A percentile compares a stretch with the other conserved stretches of the same genome.
phyloP scores from a whole-genome alignment of 2,797 vertebrate genomes.

The Spea hammondii region DNA sequence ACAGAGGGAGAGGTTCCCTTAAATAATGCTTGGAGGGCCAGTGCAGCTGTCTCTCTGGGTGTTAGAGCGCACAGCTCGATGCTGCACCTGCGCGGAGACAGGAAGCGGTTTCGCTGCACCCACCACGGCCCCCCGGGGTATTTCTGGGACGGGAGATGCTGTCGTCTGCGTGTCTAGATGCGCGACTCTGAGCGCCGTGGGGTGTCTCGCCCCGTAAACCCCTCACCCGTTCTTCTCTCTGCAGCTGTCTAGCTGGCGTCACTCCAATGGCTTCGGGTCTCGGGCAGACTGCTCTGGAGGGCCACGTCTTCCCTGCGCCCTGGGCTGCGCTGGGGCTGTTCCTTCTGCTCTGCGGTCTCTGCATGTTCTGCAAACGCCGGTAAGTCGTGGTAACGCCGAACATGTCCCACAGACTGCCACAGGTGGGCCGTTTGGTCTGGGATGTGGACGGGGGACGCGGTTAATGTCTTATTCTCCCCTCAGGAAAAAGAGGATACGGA shows the following conservation, averaged over 20 bases:
- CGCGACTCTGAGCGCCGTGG: too few species aligned
- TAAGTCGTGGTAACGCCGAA: background rate
- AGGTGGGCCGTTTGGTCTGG: too few species aligned
- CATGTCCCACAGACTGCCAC: too few species aligned
- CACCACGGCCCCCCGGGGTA: background rate
- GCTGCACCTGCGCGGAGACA: conserved; percentile 31
- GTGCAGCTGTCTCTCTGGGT: background rate
- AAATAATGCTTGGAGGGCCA: background rate
- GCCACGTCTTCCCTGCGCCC: conserved; percentile 13
- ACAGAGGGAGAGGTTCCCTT: background rate
- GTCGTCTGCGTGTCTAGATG: too few species aligned
- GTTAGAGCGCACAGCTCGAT: conserved; percentile 21
- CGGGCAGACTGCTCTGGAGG: fast-evolving
- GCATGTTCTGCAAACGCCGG: conserved; percentile 61
- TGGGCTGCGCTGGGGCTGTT: conserved; percentile 56
- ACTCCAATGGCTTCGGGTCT: conserved; percentile 50
- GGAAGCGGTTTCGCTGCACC: conserved; percentile 29
- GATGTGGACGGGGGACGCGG: background rate
- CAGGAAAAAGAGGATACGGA: conserved; percentile 64
- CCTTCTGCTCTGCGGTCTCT: conserved; percentile 63
- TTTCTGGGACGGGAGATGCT: background rate
- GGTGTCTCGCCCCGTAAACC: too few species aligned
- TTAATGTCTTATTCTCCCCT: background rate
- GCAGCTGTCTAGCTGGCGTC: background rate
- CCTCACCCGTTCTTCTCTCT: background rate